Evolutionary conservation across 2,888 invertebrate species (phyloP), one percentile per base, ranked within the genome.

Genomic region (Melanotus villosus): DNA sequence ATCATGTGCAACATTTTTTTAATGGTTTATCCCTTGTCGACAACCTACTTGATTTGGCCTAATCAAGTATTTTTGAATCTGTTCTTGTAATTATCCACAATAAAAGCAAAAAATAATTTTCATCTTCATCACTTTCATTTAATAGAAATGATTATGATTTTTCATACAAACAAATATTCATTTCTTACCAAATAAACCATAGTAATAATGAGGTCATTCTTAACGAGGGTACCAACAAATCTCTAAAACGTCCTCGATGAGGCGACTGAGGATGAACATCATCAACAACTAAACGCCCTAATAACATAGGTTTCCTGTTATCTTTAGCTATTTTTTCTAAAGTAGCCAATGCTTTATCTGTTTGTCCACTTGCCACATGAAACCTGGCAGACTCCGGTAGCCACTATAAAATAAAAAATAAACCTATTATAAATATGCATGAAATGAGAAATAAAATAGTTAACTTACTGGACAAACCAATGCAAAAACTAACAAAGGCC

Each of bases 151-250:
- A n/a, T n/a, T n/a, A n/a, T n/a, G n/a, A n/a, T n/a, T n/a, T n/a
- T n/a, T n/a, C n/a, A n/a, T n/a, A n/a, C n/a, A n/a, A n/a, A n/a
- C n/a, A n/a, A n/a, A n/a, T n/a, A n/a, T n/a, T n/a, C n/a, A n/a
- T n/a, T n/a, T n/a, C 6, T n/a, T 85, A 95, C 97, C 97, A 98
- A 78, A 98, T 96, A 77, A 97, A 91, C 97, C 97, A 97, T 1
- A 98, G 87, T 14, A 97, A 86, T 18, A 96, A 81, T 9, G 97
- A 97, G 1, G 97, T 97, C 73, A 89, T 89, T 79, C 94, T 88
- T 72, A 96, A 87, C 73, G 95, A 94, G 10, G 94, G 93, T 70
- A 94, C 90, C 7, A 94, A 85, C 5, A 96, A 85, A 80, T 93
- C 93, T 77, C 88, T 88, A 56, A 93, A 86, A 52, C 91, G 87